These are phyloP conservation scores for Glyphotaelius pellucidus DNA, from an alignment of 2,888 invertebrate genomes.

Conservation along the genomic window DNA sequence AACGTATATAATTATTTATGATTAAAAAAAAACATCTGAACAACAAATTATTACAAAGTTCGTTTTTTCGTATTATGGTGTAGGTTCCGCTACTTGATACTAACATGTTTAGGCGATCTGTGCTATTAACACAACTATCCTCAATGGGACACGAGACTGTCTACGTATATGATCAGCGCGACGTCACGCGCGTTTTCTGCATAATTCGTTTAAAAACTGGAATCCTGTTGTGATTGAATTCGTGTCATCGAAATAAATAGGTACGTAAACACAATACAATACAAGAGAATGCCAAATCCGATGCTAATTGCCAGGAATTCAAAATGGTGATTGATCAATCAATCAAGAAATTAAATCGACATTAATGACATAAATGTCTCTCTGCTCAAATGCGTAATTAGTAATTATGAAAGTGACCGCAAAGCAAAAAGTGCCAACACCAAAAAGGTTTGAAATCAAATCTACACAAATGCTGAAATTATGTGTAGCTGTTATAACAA, in stretches of 20 bases:
- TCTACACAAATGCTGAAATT: neutral
- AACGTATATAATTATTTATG: no score
- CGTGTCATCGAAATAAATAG: no score
- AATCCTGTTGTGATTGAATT: neutral
- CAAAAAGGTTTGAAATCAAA: neutral
- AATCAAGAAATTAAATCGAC: neutral
- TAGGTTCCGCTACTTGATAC: neutral
- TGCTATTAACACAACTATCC: neutral
- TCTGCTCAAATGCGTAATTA: neutral
- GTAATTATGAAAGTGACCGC: neutral
- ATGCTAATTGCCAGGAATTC: neutral
- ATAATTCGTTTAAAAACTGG: no score
- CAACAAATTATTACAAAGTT: no score
- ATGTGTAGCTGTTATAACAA: neutral
- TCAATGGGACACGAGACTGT: neutral
- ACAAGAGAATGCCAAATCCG: neutral
- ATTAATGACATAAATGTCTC: neutral
- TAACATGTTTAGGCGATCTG: no score
- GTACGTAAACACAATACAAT: neutral
- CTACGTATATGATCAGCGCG: no score
- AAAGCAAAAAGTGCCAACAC: neutral
- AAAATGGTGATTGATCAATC: neutral
- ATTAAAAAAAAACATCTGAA: no score
- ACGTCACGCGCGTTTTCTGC: no score
- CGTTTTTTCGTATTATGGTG: neutral